Base-by-base conservation (phyloP, 2,797 vertebrate genomes). In the Anguilla megastoma region DNA sequence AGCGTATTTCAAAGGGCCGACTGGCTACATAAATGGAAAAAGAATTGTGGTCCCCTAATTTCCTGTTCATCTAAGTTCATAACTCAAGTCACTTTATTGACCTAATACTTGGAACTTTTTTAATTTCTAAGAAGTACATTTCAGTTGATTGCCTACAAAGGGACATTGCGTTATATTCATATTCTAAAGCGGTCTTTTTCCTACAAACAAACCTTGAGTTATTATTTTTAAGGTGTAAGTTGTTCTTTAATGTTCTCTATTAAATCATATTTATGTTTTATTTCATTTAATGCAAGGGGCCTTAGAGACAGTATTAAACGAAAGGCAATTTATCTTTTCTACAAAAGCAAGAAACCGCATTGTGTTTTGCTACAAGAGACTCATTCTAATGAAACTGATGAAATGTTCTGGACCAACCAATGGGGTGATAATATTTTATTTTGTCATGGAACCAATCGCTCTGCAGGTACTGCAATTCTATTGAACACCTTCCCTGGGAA, bases 291-390 rank as follows among this genome's bases (percentile, higher is more conserved):
- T 79, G 74, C 33, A 33, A 79, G 30, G 74, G 74, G 9, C 33
- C 74, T 79, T 33, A 36, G 74, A 79, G 74, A 79, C 27, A 33
- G 33, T 79, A 79, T 18, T 33, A 79, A 79, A 79, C 1, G 14
- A 58, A 87, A 87, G 54, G 71, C 86, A n/a, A 18, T 41, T 21
- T 41, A 30, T 80, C 30, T 87, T 24, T 80, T 80, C 27, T 87
- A 69, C 56, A 87, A 87, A 45, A 36, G 27, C 27, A 87, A 79
- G 76, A 87, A 80, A 21, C 36, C 71, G 0, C 45, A 87, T 2
- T 87, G 86, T n/a, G 24, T 87, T 58, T 52, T 84, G n/a, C 52
- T 79, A 79, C 50, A 87, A 56, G 69, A 87, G 45, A 88, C 79
- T 36, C 50, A 79, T 36, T 79, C 69, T 3, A 84, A 71, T 18